Percentiles rank a stretch among this genome's conserved stretches.
Conservation (phyloP, 2,113 vertebrate genomes). For the Lophura nycthemera region DNA sequence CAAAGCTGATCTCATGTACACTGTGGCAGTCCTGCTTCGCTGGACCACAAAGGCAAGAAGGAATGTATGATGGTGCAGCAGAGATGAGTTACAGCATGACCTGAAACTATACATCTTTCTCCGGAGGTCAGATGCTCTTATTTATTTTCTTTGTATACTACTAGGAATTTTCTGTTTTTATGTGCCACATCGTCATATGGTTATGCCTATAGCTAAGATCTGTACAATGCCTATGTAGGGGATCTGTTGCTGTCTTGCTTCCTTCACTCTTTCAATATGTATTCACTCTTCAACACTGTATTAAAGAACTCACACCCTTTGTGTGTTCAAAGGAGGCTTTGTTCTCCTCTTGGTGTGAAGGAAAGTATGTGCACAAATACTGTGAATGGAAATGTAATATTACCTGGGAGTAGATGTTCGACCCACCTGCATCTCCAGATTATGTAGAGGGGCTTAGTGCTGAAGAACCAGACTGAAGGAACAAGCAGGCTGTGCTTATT, state of each 20-base stretch:
- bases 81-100: background rate
- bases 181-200: background rate
- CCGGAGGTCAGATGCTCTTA: background rate
- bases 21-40: fast-evolving
- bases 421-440: background rate
- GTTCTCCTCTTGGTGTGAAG: background rate
- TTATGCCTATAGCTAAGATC: background rate
- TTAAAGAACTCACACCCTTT: background rate
- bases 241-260: background rate
- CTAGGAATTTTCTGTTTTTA: background rate
- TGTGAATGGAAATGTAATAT: background rate
- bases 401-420: background rate
- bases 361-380: background rate
- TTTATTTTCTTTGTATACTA: background rate
- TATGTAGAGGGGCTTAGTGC: background rate
- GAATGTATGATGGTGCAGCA: background rate
- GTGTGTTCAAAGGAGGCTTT: background rate
- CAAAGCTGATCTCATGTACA: background rate
- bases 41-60: background rate
- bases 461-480: background rate
- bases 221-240: background rate
- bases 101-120: background rate
- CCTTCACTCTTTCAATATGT: background rate
- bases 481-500: background rate
- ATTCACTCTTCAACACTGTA: background rate